These are phyloP conservation scores for Oryzias celebensis DNA, from an alignment of 2,113 vertebrate species.

Conservation along the genomic window DNA sequence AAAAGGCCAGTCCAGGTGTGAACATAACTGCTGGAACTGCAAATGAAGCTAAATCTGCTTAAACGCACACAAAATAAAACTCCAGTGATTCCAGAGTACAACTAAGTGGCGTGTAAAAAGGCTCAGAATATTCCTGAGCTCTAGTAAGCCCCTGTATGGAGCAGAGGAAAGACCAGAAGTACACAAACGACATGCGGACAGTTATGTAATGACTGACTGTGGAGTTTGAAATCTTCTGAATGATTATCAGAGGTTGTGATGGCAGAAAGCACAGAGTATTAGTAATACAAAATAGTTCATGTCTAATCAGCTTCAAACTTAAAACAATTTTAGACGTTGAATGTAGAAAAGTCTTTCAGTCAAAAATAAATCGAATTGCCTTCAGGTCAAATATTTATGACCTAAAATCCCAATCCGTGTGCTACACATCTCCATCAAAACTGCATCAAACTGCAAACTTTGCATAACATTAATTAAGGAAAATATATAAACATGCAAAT, in stretches of 20 bases:
- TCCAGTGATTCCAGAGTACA: slow-evolving; percentile 29
- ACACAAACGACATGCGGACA: not conserved
- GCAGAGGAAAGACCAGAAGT: not conserved
- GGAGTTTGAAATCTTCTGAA: slow-evolving; percentile 7
- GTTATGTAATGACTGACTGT: not conserved
- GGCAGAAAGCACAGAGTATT: not conserved
- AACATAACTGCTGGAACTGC: too few relatives aligned
- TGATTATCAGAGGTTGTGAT: slow-evolving; percentile 8
- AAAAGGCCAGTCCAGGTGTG: not conserved
- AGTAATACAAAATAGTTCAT: too few relatives aligned
- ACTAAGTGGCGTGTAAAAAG: slow-evolving; percentile 1
- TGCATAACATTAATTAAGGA: too few relatives aligned
- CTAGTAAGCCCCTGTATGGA: not conserved
- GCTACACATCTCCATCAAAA: too few relatives aligned
- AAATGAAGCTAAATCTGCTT: slow-evolving; percentile 4
- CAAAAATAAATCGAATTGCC: too few relatives aligned
- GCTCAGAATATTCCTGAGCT: slow-evolving; percentile 15
- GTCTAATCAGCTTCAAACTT: too few relatives aligned
- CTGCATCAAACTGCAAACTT: too few relatives aligned
- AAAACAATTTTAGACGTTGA: too few relatives aligned
- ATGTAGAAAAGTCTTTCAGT: too few relatives aligned
- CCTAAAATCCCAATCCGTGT: too few relatives aligned
- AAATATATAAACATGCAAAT: too few relatives aligned
- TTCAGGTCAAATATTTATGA: too few relatives aligned
- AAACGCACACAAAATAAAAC: slow-evolving; percentile 24